phyloP scores from a whole-genome alignment of 2,888 invertebrate genomes.

The Ophion costatus region DNA sequence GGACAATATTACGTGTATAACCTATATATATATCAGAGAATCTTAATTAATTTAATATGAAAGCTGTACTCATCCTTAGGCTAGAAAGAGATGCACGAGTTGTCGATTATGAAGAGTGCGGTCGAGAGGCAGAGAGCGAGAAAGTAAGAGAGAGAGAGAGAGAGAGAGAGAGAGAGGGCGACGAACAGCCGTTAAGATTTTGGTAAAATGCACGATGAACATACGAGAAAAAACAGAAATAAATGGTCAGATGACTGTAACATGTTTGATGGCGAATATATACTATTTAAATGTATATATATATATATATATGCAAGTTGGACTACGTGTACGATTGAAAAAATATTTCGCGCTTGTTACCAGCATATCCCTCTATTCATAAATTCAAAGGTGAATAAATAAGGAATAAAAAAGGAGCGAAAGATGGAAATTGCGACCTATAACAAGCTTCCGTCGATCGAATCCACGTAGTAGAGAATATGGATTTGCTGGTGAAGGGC shows the following conservation, averaged over 20 bases:
- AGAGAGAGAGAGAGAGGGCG: too few species aligned
- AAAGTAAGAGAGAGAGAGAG: conserved; percentile 2
- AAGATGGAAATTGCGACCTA: too few species aligned
- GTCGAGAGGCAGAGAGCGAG: background rate
- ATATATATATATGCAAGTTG: conserved; percentile 60
- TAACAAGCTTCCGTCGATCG: too few species aligned
- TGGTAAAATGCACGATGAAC: conserved; percentile 42
- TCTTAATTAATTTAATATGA: conserved; percentile 61
- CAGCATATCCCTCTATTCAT: conserved; percentile 31
- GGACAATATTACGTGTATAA: conserved; percentile 78
- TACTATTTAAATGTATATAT: conserved; percentile 48
- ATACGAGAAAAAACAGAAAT: conserved; percentile 7
- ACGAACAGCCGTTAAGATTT: too few species aligned
- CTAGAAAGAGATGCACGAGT: conserved; percentile 48
- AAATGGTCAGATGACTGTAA: conserved; percentile 48
- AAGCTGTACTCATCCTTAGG: conserved; percentile 58
- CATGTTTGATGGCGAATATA: conserved; percentile 56
- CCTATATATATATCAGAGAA: conserved; percentile 61
- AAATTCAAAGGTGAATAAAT: too few species aligned
- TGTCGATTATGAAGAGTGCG: conserved; percentile 23
- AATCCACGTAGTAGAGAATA: too few species aligned
- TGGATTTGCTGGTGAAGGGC: too few species aligned
- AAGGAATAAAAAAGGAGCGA: too few species aligned
- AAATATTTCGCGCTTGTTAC: conserved; percentile 25
- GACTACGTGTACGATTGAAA: background rate